phyloP scores from a whole-genome alignment of 2,888 invertebrate species.

The Maniola hyperantus region DNA sequence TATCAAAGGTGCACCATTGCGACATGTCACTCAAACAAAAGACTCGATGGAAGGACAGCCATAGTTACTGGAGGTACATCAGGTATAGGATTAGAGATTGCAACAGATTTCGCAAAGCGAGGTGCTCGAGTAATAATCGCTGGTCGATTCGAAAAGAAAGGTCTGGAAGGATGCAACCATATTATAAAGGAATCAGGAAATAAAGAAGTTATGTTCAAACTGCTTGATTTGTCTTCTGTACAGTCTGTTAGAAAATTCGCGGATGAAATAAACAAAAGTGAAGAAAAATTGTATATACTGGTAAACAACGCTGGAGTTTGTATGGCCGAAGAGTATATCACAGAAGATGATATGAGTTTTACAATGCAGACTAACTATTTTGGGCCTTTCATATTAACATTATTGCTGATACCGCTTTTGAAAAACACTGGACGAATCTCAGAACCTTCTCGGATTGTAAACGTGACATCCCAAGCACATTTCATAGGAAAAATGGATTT shows the following conservation, averaged over 20 bases:
- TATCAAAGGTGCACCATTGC: conserved; percentile 42
- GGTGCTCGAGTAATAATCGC: conserved; percentile 64
- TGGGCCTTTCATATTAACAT: conserved; percentile 94
- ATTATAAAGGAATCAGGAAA: conserved; percentile 86
- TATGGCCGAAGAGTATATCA: conserved; percentile 75
- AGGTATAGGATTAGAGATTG: conserved; percentile 66
- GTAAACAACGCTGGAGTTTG: conserved; percentile 94
- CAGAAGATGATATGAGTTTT: conserved; percentile 90
- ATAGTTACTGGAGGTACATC: conserved; percentile 71
- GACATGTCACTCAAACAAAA: conserved; percentile 47
- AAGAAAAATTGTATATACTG: conserved; percentile 87
- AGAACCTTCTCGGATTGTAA: conserved; percentile 86
- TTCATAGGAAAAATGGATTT: conserved; percentile 84
- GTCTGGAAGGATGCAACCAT: conserved; percentile 70
- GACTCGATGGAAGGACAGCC: conserved; percentile 54
- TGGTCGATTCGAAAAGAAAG: conserved; percentile 60
- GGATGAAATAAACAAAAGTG: conserved; percentile 35
- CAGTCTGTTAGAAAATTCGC: conserved; percentile 56
- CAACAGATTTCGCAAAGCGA: conserved; percentile 57
- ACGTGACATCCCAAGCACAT: conserved; percentile 89
- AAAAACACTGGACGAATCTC: conserved; percentile 77
- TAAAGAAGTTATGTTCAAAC: conserved; percentile 84
- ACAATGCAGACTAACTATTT: conserved; percentile 96
- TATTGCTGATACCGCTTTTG: conserved; percentile 90
- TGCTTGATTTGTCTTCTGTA: conserved; percentile 86